These are phyloP conservation scores for Alca torda DNA, from an alignment of 2,797 vertebrate species.

Conservation along the genomic window DNA sequence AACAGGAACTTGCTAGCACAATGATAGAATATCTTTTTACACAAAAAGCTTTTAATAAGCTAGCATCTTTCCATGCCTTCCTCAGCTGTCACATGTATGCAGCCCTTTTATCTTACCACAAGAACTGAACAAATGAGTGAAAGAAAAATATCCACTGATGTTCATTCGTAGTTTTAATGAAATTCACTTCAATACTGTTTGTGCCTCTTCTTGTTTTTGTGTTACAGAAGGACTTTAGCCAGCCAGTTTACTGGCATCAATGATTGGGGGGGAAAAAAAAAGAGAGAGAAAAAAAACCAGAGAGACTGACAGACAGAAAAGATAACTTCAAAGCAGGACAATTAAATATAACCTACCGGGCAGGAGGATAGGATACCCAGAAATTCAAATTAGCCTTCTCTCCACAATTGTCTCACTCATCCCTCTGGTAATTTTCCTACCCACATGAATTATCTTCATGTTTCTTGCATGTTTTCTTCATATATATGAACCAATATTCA, in stretches of 20 bases:
- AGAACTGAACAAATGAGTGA: background rate
- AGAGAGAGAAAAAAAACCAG: background rate
- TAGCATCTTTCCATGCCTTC: background rate
- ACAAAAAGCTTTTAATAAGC: conserved; percentile 2
- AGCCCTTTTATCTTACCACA: background rate
- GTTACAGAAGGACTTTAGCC: background rate
- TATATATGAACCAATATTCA: background rate
- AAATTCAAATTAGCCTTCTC: background rate
- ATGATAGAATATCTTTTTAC: background rate
- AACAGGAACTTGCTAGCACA: background rate
- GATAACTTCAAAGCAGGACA: background rate
- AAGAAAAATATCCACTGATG: background rate
- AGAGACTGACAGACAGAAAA: background rate
- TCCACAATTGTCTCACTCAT: background rate
- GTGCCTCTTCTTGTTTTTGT: background rate
- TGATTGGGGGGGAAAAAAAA: background rate
- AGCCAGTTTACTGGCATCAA: background rate
- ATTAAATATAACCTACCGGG: background rate
- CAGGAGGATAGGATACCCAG: background rate
- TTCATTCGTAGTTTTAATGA: background rate
- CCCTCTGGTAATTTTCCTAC: background rate
- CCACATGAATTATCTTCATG: background rate
- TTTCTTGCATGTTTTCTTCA: background rate
- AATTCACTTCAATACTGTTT: background rate
- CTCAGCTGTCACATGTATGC: background rate